These are phyloP conservation scores for Gryon sp. DNA, from an alignment of 1,140 invertebrate genomes.

Conservation along the genomic window DNA sequence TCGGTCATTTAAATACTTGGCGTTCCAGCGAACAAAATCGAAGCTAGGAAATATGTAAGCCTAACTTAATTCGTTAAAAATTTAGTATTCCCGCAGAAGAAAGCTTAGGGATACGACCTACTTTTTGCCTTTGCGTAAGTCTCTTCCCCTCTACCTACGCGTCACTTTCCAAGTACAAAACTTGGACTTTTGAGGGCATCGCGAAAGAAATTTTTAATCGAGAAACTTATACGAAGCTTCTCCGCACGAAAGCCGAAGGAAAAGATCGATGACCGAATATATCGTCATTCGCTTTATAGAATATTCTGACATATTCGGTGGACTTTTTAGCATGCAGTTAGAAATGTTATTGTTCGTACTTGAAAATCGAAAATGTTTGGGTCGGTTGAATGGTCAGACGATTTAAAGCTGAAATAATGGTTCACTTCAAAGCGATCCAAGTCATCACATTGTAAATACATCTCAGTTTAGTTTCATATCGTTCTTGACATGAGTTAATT, in stretches of 20 bases:
- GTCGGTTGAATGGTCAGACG: background rate
- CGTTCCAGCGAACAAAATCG: conserved; percentile 28
- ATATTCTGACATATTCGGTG: conserved; percentile 50
- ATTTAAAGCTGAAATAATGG: conserved; percentile 5
- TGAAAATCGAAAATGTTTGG: conserved; percentile 19
- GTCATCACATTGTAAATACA: conserved; percentile 31
- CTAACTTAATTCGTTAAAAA: conserved; percentile 72
- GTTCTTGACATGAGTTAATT: conserved; percentile 56
- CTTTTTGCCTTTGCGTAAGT: conserved; percentile 23
- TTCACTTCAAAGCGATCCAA: background rate
- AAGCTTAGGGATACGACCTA: conserved; percentile 65
- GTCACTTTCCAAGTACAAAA: conserved; percentile 62
- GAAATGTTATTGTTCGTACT: conserved; percentile 47
- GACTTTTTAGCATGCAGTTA: conserved; percentile 31
- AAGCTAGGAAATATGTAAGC: conserved; percentile 63
- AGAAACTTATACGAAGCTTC: conserved; percentile 71
- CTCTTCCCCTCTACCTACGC: background rate
- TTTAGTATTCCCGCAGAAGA: conserved; percentile 58
- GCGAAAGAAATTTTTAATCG: conserved; percentile 75
- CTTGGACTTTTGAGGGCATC: conserved; percentile 64
- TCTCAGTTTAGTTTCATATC: conserved; percentile 20
- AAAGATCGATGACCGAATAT: conserved; percentile 59
- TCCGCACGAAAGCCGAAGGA: conserved; percentile 44
- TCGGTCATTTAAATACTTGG: conserved; percentile 41
- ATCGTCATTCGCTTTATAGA: conserved; percentile 46